Conservation (phyloP, 2,888 invertebrate genomes). For the Sesia bembeciformis region DNA sequence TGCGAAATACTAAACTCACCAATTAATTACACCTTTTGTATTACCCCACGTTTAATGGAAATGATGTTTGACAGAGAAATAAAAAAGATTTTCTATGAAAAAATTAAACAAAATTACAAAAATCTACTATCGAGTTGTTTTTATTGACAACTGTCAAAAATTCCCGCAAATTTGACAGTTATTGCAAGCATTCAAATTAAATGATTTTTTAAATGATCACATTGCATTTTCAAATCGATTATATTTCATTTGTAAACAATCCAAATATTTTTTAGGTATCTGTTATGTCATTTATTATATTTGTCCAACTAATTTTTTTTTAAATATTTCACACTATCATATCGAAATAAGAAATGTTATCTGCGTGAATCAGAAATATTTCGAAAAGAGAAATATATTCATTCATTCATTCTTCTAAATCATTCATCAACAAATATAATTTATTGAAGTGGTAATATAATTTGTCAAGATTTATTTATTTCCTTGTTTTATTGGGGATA, state of each 20-base stretch:
- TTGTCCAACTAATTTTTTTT: no score
- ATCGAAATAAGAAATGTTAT: no score
- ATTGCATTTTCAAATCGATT: no score
- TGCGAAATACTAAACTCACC: conserved; percentile 37
- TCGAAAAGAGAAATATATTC: no score
- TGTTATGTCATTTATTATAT: no score
- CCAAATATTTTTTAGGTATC: no score
- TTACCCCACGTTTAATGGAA: conserved; percentile 11
- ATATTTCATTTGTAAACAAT: no score
- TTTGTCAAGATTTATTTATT: background rate
- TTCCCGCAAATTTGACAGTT: conserved; percentile 60
- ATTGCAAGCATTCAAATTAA: background rate
- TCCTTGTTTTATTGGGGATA: background rate
- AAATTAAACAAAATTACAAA: conserved; percentile 14
- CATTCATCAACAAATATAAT: no score
- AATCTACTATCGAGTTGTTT: conserved; percentile 47
- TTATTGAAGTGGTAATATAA: background rate
- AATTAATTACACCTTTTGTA: conserved; percentile 31
- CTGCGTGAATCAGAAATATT: no score
- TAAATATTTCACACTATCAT: no score
- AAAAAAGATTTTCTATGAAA: background rate
- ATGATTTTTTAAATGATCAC: background rate
- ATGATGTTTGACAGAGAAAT: background rate
- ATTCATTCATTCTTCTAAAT: no score
- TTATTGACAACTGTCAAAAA: conserved; percentile 68